Conservation (phyloP, 2,113 vertebrate species). For the Ptilonorhynchus violaceus region DNA sequence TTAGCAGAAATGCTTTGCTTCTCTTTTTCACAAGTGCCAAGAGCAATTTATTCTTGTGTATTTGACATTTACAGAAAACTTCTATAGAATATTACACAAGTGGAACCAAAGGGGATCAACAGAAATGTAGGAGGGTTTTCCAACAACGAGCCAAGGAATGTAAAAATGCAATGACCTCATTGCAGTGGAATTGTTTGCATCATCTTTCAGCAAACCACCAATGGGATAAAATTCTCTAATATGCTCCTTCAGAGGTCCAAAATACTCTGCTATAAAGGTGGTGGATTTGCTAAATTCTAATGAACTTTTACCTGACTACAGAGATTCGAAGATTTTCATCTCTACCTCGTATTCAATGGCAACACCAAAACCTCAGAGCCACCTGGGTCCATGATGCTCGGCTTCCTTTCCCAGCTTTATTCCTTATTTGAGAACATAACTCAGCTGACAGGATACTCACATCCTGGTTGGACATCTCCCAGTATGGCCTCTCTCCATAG, state of each 20-base stretch:
- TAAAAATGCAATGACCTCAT: background rate
- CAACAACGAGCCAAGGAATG: background rate
- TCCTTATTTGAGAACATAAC: conserved; percentile 27
- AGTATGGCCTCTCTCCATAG: conserved; percentile 95
- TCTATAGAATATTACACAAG: background rate
- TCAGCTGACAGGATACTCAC: conserved; percentile 78
- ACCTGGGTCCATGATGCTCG: conserved; percentile 55
- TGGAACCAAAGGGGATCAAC: conserved; percentile 21
- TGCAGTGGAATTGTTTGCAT: background rate
- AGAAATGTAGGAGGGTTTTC: conserved; percentile 9
- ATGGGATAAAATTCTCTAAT: background rate
- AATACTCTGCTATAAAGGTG: background rate
- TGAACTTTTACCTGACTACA: background rate
- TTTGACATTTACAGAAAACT: background rate
- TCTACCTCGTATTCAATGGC: background rate
- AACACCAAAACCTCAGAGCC: conserved; percentile 41
- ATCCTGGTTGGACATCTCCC: conserved; percentile 99
- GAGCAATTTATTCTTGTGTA: background rate
- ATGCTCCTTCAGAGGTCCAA: background rate
- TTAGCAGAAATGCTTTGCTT: conserved; percentile 20
- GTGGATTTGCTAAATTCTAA: background rate
- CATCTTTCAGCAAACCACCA: background rate
- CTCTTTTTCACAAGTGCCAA: background rate
- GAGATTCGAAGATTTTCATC: background rate
- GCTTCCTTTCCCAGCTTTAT: conserved; percentile 61